These are phyloP conservation scores for Upupa epops DNA, from an alignment of 2,113 vertebrate species.

Conservation along the genomic window DNA sequence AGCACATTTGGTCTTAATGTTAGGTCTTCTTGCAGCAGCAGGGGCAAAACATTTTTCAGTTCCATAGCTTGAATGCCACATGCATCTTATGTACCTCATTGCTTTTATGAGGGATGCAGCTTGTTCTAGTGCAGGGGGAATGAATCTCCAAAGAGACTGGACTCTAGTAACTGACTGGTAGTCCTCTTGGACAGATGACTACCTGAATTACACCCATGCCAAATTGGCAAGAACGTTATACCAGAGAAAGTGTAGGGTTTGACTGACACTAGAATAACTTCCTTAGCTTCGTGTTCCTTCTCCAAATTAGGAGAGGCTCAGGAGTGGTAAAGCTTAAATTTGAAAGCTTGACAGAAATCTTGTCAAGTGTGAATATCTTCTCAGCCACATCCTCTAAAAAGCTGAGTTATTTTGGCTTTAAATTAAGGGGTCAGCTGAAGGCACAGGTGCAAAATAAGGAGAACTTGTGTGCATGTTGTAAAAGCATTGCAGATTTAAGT, in stretches of 20 bases:
- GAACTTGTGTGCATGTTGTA: neutral
- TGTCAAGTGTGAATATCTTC: neutral
- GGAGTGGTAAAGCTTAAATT: neutral
- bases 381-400: neutral
- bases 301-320: neutral
- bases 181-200: conserved; percentile 29
- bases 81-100: neutral
- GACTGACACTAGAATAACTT: neutral
- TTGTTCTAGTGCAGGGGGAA: conserved; percentile 10
- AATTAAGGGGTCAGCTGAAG: neutral
- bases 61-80: neutral
- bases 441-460: neutral
- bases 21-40: neutral
- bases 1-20: neutral
- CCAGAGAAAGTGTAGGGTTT: neutral
- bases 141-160: neutral
- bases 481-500: neutral
- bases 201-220: conserved; percentile 8
- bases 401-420: neutral
- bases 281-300: neutral
- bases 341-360: neutral
- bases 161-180: neutral
- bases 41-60: neutral
- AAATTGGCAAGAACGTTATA: neutral
- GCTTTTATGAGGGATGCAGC: neutral